Percentiles rank a stretch among this genome's conserved stretches.
phyloP scores from a whole-genome alignment of 2,888 invertebrate species.

The Orthosia gracilis region DNA sequence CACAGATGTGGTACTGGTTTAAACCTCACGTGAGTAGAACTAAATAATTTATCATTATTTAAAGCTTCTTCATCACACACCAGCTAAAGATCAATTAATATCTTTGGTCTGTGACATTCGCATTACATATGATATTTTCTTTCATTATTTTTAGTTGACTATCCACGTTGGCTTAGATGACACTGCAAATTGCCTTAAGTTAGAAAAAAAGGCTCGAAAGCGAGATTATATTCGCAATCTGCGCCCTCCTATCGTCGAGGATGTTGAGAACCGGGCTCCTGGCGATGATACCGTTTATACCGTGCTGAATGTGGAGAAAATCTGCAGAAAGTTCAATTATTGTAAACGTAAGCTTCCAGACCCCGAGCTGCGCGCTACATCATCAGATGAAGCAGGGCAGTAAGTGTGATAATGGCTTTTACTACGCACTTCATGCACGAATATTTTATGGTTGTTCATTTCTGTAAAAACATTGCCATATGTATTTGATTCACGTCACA shows the following conservation, averaged over 20 bases:
- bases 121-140: neutral
- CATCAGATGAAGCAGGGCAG: neutral
- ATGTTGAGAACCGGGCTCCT: neutral
- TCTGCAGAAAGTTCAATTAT: neutral
- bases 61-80: neutral
- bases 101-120: neutral
- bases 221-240: neutral
- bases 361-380: neutral
- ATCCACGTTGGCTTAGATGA: conserved; percentile 14
- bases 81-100: neutral
- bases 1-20: neutral
- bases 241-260: neutral
- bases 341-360: neutral
- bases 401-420: neutral
- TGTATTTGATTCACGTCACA: too few species aligned
- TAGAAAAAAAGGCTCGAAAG: conserved; percentile 1
- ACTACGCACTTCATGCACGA: neutral
- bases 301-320: neutral
- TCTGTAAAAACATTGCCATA: too few species aligned
- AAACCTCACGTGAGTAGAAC: neutral
- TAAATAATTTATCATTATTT: neutral
- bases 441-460: too few species aligned
- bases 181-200: neutral
- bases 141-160: conserved; percentile 9
- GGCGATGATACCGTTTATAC: neutral